Conservation (phyloP, 2,113 vertebrate genomes). For the Empidonax alnorum region DNA sequence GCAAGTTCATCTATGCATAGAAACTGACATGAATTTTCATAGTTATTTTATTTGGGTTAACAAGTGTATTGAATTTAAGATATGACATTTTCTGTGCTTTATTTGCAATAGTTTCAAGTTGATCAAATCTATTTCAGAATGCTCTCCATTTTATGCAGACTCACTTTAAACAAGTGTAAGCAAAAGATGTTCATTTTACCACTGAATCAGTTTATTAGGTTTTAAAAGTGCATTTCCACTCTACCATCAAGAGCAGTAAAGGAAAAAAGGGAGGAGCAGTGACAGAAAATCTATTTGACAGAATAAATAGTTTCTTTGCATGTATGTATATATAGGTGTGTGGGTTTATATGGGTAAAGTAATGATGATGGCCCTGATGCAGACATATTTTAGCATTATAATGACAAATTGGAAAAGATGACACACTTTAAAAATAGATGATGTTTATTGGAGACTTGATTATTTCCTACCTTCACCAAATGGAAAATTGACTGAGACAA, state of each 20-base stretch:
- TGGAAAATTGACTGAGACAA: slow-evolving; percentile 48
- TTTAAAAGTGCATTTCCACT: slow-evolving; percentile 53
- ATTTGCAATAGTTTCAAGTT: slow-evolving; percentile 26
- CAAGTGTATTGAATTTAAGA: slow-evolving; percentile 39
- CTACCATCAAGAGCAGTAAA: slow-evolving; percentile 8
- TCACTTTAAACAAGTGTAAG: slow-evolving; percentile 17
- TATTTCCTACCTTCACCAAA: slow-evolving; percentile 51
- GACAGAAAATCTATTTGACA: slow-evolving; percentile 71
- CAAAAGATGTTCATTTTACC: slow-evolving; percentile 58
- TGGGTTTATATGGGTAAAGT: slow-evolving; percentile 4
- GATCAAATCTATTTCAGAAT: slow-evolving; percentile 41
- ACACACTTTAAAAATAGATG: slow-evolving; percentile 18
- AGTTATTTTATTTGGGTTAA: slow-evolving; percentile 42
- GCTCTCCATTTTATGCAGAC: slow-evolving; percentile 18
- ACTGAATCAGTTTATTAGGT: slow-evolving; percentile 47
- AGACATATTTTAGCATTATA: slow-evolving; percentile 41
- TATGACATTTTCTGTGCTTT: slow-evolving; percentile 31
- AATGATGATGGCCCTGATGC: background rate
- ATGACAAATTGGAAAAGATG: slow-evolving; percentile 51
- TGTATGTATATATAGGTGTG: background rate
- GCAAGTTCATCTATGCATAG: background rate
- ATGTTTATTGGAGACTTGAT: slow-evolving; percentile 50
- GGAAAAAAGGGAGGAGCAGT: background rate
- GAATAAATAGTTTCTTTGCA: slow-evolving; percentile 49
- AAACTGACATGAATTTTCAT: slow-evolving; percentile 7